Base-by-base conservation (phyloP, 2,797 vertebrate genomes). In the Coranthus polyacanthus region DNA sequence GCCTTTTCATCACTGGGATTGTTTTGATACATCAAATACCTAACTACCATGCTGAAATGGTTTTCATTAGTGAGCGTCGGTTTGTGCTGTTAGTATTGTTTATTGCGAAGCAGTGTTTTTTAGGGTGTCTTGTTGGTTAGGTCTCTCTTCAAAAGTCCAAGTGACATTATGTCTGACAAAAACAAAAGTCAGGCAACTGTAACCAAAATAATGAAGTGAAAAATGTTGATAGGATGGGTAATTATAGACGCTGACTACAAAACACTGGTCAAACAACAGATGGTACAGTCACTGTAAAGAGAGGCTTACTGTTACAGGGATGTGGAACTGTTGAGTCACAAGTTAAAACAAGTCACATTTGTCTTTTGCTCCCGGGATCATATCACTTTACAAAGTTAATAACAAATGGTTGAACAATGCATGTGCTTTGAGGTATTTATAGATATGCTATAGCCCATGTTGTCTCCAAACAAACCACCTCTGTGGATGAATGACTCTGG, bases 301-400 rank as follows among this genome's bases (percentile, higher is more conserved):
- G 69, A 84, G 56, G 71, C 70, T 85, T 75, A 84, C 29, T 21
- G 10, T 51, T 75, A 63, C 63, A 55, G 64, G 64, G 55, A 58
- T 67, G 12, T 64, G 68, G 62, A 84, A 75, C 44, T 39, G 68
- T 64, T 92, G 90, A 92, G 47, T 91, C 89, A 92, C 68, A 38
- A 47, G 70, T 85, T 87, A 83, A 92, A 92, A 86, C 60, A 68
- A 79, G 73, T n/a, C 52, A 64, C 66, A 67, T 78, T 47, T 79
- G 75, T 68, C 56, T 38, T 50, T 71, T 70, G n/a, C 44, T 49
- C 52, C 66, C 43, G 51, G 52, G 70, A 60, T 69, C 74, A 24
- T 58, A 52, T 61, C 49, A 46, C 56, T 62, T 78, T 79, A 55
- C 51, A 70, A 63, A 69, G 56, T 12, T 44, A 22, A 75, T 51